phyloP scores from a whole-genome alignment of 2,888 invertebrate genomes.

The Tupiocoris notatus region DNA sequence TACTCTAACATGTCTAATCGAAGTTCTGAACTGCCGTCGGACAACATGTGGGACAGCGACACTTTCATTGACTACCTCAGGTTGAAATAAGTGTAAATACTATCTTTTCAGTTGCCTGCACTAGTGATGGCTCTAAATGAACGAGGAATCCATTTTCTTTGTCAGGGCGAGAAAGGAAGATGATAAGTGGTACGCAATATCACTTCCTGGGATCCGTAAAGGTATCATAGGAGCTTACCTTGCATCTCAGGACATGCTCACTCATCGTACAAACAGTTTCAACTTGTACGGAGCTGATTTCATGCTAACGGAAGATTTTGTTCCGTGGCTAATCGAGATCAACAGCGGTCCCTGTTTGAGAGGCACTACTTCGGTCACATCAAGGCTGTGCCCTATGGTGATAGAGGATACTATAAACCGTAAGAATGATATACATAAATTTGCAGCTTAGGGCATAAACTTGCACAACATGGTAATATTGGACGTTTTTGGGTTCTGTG shows the following conservation, averaged over 20 bases:
- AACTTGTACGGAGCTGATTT: conserved; percentile 89
- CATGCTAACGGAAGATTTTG: conserved; percentile 78
- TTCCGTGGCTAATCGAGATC: conserved; percentile 91
- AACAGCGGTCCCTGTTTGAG: conserved; percentile 92
- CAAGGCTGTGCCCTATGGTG: conserved; percentile 79
- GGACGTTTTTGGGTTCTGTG: too few relatives aligned
- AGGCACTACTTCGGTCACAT: conserved; percentile 85
- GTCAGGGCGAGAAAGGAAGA: conserved; percentile 72
- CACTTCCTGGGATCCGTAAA: conserved; percentile 86
- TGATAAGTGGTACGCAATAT: conserved; percentile 77
- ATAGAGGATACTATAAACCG: conserved; percentile 69
- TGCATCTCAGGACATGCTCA: conserved; percentile 83
- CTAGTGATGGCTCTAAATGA: too few relatives aligned
- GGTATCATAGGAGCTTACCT: conserved; percentile 75
- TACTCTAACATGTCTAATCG: conserved; percentile 62
- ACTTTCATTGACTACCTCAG: conserved; percentile 70
- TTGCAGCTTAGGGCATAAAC: too few relatives aligned
- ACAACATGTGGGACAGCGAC: conserved; percentile 94
- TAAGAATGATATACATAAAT: too few relatives aligned
- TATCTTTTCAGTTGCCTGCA: too few relatives aligned
- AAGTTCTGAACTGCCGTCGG: conserved; percentile 69
- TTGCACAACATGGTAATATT: too few relatives aligned
- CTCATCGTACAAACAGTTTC: conserved; percentile 77
- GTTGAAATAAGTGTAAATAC: too few relatives aligned
- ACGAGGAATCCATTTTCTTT: too few relatives aligned